A percentile compares a stretch with the other conserved stretches of the same genome.
Conservation (phyloP, 2,888 invertebrate species). For the Syritta pipiens region DNA sequence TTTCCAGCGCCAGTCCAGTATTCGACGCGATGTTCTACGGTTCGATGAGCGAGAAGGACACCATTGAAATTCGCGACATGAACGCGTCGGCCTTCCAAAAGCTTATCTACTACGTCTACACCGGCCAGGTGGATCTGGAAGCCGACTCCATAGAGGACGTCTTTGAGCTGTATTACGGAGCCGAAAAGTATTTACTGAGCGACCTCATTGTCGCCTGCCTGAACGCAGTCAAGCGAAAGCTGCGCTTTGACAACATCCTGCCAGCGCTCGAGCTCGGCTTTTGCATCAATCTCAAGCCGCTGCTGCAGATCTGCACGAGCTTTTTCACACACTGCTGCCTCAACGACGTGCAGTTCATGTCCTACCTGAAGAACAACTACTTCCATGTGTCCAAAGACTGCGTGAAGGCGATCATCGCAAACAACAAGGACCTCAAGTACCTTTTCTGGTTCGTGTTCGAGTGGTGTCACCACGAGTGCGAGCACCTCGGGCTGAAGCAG, state of each 20-base stretch:
- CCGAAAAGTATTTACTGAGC: constrained; percentile 77
- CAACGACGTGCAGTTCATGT: constrained; percentile 75
- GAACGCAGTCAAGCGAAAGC: constrained; percentile 74
- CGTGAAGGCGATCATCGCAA: constrained; percentile 76
- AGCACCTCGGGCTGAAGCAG: constrained; percentile 72
- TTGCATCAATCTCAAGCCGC: constrained; percentile 75
- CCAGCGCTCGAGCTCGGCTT: constrained; percentile 77
- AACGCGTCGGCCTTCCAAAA: constrained; percentile 78
- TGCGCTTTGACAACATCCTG: constrained; percentile 77
- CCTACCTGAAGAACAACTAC: constrained; percentile 75
- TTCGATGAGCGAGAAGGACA: constrained; percentile 79
- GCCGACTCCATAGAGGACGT: constrained; percentile 74
- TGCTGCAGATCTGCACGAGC: constrained; percentile 74
- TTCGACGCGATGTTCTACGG: constrained; percentile 95
- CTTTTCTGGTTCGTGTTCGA: constrained; percentile 76
- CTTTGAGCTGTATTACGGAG: constrained; percentile 78
- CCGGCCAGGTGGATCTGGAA: constrained; percentile 74
- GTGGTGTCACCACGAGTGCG: constrained; percentile 78
- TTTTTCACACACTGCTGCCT: constrained; percentile 78
- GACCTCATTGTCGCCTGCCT: constrained; percentile 74
- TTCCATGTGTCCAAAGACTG: constrained; percentile 78
- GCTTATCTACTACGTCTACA: constrained; percentile 77
- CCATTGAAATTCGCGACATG: constrained; percentile 79
- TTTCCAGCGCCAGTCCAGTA: constrained; percentile 92
- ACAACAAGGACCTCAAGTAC: constrained; percentile 72